Evolutionary conservation across 1,140 invertebrate species (phyloP), one percentile per base, ranked within the genome.

Genomic region (Oedothorax gibbosus): DNA sequence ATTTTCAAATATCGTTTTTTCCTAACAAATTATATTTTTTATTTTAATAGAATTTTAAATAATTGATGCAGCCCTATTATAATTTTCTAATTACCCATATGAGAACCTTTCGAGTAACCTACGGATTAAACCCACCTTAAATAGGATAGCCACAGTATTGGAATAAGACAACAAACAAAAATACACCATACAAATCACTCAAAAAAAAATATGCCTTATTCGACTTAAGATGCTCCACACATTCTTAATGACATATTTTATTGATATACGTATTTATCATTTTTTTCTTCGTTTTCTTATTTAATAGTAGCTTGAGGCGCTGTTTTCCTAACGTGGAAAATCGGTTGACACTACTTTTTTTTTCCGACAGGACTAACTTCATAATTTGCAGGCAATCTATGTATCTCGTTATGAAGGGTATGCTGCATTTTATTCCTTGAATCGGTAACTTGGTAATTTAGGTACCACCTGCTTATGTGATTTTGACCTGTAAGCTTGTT

Each of bases 401-500:
- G 54, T 71, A 54, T 71, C 68, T 71, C 15, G 69, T 53, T 18
- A 71, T 51, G 50, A 53, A 50, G 54, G 15, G 49, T n/a, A 35
- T 4, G 50, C 21, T 71, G 50, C 51, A 10, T 53, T 71, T 71
- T 71, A 71, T 71, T 71, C 54, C 53, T 53, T 18, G 15, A 71
- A 53, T 71, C 8, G 15, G 68, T 18, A 71, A 71, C 49, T 71
- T 71, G 51, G 9, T 7, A 71, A 71, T 71, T 71, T 53, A 71
- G 21, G 69, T 53, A 18, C 50, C 69, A 71, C 69, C 69, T 71
- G 69, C 69, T 71, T 49, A 49, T n/a, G 20, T 15, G 54, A 71
- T 71, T 53, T 53, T 54, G 69, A 71, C 69, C 69, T 5, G 35
- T 35, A 35, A 35, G 35, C 35, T 35, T 35, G 35, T 35, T 35